These are phyloP conservation scores for Plagiodera versicolora DNA, from an alignment of 2,888 invertebrate species.

Conservation along the genomic window DNA sequence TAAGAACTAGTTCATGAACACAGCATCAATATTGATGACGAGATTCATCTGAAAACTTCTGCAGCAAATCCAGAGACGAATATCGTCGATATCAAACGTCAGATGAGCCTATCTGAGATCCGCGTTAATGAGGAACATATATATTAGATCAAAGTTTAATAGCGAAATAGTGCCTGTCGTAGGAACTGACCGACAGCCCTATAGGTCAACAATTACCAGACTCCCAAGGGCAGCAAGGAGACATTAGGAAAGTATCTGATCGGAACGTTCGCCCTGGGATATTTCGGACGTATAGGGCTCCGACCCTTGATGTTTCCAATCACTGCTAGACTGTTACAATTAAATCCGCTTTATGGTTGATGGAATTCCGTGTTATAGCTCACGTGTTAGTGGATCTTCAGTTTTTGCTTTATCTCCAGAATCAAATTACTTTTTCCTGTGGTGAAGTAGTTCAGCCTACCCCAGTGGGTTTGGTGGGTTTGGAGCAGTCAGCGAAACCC, in stretches of 20 bases:
- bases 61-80: background rate
- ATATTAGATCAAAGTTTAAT: constrained; percentile 45
- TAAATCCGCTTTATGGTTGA: constrained; percentile 54
- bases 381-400: constrained; percentile 26
- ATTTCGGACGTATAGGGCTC: constrained; percentile 46
- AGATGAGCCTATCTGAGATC: constrained; percentile 29
- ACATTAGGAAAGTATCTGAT: constrained; percentile 40
- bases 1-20: no score
- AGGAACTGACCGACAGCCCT: constrained; percentile 49
- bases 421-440: background rate
- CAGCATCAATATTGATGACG: no score
- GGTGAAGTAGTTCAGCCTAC: no score
- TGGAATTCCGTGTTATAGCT: constrained; percentile 49
- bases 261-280: constrained; percentile 33
- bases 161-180: constrained; percentile 37
- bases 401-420: background rate
- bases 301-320: constrained; percentile 46
- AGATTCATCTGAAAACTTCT: background rate
- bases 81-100: constrained; percentile 26
- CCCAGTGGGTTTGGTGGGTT: no score
- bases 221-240: constrained; percentile 43
- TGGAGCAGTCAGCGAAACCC: no score
- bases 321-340: constrained; percentile 51
- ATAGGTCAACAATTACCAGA: constrained; percentile 54
- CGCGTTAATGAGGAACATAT: constrained; percentile 42